Base-by-base conservation (phyloP, 2,113 vertebrate species). In the Psilopogon haemacephalus region DNA sequence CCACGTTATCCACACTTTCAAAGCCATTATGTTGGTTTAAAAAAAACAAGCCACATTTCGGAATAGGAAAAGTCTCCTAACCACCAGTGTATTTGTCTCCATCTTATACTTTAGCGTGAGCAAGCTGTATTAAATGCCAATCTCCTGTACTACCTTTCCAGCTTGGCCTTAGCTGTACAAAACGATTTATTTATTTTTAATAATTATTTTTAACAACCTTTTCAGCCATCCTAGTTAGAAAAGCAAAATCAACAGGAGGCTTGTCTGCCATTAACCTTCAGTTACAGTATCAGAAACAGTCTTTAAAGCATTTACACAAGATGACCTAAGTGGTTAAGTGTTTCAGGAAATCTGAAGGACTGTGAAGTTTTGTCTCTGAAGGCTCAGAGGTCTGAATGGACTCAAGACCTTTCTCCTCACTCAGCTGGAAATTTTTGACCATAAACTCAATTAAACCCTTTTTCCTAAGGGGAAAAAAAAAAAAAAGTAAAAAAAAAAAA, bases 341-440 rank as follows among this genome's bases (percentile, higher is more conserved):
- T 93, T 84, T 86, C 94, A 91, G 87, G 91, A 91, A 92, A 80
- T 58, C 48, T 85, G 84, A 77, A 94, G 62, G 75, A 88, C 82
- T 85, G 70, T 86, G 91, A 96, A 94, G 88, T 94, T 93, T 81
- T 80, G 63, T 82, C 92, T 95, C 92, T 72, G 48, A 94, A 94
- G 86, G 78, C 73, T 69, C 70, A 72, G 58, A 15, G 76, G 63
- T 94, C 65, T 89, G 48, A 88, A 76, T 1, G 4, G 76, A 79
- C 71, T 83, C 84, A 86, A 56, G 87, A 92, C 82, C 84, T 91
- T 94, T 92, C 52, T 72, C 56, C 79, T 94, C 46, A 32, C 77
- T 79, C 1, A 0, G 37, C 2, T 91, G 64, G 68, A 85, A 94
- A 94, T 58, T 89, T 96, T 73, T 88, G 93, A 91, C 88, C 81